These are phyloP conservation scores for Rallus crepitans DNA, from an alignment of 2,797 vertebrate species.

Conservation along the genomic window DNA sequence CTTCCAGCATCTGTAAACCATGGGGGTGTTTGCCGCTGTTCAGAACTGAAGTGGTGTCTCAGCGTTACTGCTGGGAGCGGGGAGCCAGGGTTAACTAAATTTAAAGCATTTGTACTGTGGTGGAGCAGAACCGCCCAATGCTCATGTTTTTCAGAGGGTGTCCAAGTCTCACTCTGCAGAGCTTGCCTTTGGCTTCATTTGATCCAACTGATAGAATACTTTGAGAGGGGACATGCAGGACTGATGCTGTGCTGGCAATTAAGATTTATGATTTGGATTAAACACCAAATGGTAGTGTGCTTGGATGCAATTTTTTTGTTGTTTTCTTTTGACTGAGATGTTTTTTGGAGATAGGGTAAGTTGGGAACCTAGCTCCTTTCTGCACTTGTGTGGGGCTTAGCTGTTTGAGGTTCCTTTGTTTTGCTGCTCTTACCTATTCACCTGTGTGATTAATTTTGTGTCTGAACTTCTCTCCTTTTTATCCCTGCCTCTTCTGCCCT, in stretches of 20 bases:
- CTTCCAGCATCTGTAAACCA: background rate
- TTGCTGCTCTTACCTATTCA: slow-evolving; percentile 55
- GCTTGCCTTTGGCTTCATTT: background rate
- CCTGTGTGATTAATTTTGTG: slow-evolving; percentile 63
- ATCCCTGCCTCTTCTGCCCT: slow-evolving; percentile 18
- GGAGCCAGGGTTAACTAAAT: background rate
- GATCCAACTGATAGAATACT: background rate
- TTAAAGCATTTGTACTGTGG: background rate
- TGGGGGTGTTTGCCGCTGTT: background rate
- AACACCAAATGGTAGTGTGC: background rate
- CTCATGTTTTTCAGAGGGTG: background rate
- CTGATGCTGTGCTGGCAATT: background rate
- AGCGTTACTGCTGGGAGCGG: background rate
- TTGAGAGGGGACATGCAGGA: background rate
- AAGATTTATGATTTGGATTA: slow-evolving; percentile 27
- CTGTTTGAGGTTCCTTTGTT: background rate
- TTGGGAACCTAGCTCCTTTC: background rate
- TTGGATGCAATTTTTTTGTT: background rate
- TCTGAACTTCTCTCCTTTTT: slow-evolving; percentile 24
- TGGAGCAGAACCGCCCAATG: background rate
- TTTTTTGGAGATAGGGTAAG: background rate
- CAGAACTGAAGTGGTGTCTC: background rate
- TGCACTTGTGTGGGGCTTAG: slow-evolving; percentile 17
- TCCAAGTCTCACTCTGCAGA: background rate
- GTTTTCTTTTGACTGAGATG: background rate